These are phyloP conservation scores for Rhynchophorus ferrugineus DNA, from an alignment of 1,140 invertebrate species.

Conservation along the genomic window DNA sequence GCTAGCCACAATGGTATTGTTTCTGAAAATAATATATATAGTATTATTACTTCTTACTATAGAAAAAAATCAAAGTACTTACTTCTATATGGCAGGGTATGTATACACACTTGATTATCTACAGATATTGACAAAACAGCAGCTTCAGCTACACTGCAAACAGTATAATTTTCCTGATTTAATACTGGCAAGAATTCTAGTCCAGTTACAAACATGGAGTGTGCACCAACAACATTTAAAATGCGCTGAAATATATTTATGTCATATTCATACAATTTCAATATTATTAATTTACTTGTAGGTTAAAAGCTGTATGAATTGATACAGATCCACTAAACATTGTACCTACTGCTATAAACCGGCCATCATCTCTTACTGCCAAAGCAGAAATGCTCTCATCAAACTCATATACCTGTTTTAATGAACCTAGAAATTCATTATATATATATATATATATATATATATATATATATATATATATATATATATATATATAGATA, in stretches of 20 bases:
- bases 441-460: no score
- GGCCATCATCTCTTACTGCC: slow-evolving; percentile 82
- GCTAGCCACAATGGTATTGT: slow-evolving; percentile 71
- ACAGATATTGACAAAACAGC: slow-evolving; percentile 90
- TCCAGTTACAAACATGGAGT: slow-evolving; percentile 92
- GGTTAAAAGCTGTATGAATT: slow-evolving; percentile 85
- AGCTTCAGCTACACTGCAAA: slow-evolving; percentile 67
- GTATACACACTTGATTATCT: slow-evolving; percentile 87
- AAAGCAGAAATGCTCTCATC: slow-evolving; percentile 76
- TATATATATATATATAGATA: no score
- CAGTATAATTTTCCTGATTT: slow-evolving; percentile 41
- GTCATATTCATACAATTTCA: slow-evolving; percentile 16
- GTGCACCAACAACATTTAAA: slow-evolving; percentile 71
- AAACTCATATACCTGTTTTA: slow-evolving; percentile 46
- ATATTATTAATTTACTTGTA: slow-evolving; percentile 65
- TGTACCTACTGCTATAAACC: slow-evolving; percentile 85
- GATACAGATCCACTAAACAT: slow-evolving; percentile 87
- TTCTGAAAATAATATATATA: slow-evolving; percentile 49
- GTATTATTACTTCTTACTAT: slow-evolving; percentile 10
- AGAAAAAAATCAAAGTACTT: slow-evolving; percentile 40
- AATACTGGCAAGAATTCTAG: slow-evolving; percentile 75
- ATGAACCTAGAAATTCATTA: no score
- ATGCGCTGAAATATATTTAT: slow-evolving; percentile 59
- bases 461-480: no score
- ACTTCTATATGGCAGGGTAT: slow-evolving; percentile 79